These are phyloP conservation scores for Allobates femoralis DNA, from an alignment of 2,797 vertebrate species.

Conservation along the genomic window DNA sequence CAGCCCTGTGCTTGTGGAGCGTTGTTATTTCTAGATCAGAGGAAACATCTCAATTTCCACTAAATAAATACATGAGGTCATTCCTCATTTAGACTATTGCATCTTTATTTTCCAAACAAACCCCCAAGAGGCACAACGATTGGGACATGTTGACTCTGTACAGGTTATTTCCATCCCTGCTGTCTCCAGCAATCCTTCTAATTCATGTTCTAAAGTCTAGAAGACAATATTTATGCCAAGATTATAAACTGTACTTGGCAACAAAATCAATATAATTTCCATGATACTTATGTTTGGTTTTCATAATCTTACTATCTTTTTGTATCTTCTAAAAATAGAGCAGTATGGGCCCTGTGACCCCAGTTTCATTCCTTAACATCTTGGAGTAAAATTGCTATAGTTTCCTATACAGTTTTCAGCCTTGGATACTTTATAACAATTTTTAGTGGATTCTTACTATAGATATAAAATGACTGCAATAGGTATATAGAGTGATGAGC, in stretches of 20 bases:
- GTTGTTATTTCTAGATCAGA: conserved; percentile 47
- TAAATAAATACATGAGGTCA: conserved; percentile 45
- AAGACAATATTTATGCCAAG: conserved; percentile 36
- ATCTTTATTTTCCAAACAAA: conserved; percentile 33
- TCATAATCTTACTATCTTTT: background rate
- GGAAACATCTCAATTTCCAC: conserved; percentile 14
- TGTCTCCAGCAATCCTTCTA: conserved; percentile 39
- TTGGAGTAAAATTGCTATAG: no score
- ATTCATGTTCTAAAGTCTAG: conserved; percentile 31
- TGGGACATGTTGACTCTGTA: conserved; percentile 30
- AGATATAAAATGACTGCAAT: no score
- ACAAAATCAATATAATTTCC: conserved; percentile 38
- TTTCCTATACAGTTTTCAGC: no score
- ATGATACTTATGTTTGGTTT: conserved; percentile 7
- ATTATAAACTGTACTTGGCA: conserved; percentile 34
- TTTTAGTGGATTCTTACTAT: no score
- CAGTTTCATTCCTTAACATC: no score
- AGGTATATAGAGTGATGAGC: no score
- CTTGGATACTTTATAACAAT: no score
- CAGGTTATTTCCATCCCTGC: conserved; percentile 33
- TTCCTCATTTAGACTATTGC: conserved; percentile 24
- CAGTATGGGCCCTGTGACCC: background rate
- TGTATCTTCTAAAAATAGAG: background rate
- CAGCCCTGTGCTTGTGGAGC: background rate
- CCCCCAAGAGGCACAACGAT: conserved; percentile 13